Evolutionary conservation across 2,797 vertebrate species (phyloP).

Genomic region (Scolopax bukidnonensis): DNA sequence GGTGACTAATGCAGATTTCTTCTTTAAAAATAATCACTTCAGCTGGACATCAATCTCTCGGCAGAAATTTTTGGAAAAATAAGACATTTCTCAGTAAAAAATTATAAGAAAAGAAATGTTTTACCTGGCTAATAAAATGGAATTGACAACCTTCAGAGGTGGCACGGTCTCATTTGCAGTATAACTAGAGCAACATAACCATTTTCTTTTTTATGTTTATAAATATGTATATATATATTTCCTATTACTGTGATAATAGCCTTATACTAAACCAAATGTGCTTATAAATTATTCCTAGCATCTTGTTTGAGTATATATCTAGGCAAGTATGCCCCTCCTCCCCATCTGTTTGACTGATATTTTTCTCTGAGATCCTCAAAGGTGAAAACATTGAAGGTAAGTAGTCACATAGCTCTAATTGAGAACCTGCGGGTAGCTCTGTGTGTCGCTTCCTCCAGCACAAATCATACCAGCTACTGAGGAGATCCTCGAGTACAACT

Average conservation of each 20-base stretch:
- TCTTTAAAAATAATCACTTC: not conserved
- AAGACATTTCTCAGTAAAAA: slow-evolving; percentile 38
- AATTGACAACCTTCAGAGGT: not conserved
- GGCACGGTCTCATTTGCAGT: not conserved
- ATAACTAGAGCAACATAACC: not conserved
- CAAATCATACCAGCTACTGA: not conserved
- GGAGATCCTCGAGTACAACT: not conserved
- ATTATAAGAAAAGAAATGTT: not conserved
- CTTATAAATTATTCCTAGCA: slow-evolving; percentile 42
- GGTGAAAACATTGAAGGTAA: slow-evolving; percentile 21
- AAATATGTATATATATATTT: slow-evolving; percentile 16
- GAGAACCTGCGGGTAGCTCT: not conserved
- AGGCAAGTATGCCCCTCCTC: not conserved
- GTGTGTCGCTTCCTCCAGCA: not conserved
- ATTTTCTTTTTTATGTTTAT: not conserved
- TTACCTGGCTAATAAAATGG: not conserved
- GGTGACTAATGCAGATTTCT: not conserved
- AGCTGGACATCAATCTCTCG: slow-evolving; percentile 21
- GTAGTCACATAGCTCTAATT: not conserved
- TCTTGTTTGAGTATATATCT: not conserved
- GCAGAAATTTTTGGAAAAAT: slow-evolving; percentile 26
- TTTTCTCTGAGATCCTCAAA: slow-evolving; percentile 39
- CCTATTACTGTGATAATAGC: slow-evolving; percentile 32
- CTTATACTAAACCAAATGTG: slow-evolving; percentile 32
- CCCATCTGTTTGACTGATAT: slow-evolving; percentile 34